Conservation (phyloP, 1,140 invertebrate species). For the Phymorhynchus buccinoides region DNA sequence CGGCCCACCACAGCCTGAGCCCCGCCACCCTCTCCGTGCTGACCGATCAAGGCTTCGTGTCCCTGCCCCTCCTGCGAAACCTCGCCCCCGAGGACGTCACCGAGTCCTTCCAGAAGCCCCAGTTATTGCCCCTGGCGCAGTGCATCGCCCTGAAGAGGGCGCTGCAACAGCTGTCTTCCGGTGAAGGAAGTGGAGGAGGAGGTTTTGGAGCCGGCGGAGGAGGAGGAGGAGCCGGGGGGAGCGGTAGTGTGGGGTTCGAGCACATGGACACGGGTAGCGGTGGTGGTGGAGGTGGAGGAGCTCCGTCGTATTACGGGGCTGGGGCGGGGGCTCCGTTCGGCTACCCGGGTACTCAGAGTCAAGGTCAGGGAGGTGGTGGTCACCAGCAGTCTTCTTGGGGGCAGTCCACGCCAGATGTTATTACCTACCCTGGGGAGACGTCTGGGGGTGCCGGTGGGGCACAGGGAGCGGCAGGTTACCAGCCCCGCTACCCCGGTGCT, state of each 20-base stretch:
- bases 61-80: neutral
- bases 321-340: too few relatives aligned
- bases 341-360: too few relatives aligned
- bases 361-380: too few relatives aligned
- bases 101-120: neutral
- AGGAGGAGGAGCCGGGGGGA: neutral
- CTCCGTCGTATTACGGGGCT: neutral
- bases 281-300: too few relatives aligned
- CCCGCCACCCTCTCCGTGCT: neutral
- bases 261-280: neutral
- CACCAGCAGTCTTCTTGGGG: too few relatives aligned
- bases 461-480: neutral
- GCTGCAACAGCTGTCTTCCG: neutral
- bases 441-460: neutral
- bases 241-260: neutral
- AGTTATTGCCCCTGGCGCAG: conserved; percentile 14
- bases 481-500: neutral
- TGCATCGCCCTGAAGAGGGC: neutral
- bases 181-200: neutral
- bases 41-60: neutral
- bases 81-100: neutral
- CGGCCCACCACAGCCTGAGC: neutral
- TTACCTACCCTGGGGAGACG: too few relatives aligned
- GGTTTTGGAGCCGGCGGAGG: too few relatives aligned
- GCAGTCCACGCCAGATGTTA: too few relatives aligned